Percentiles rank a stretch among this genome's conserved stretches.
phyloP scores from a whole-genome alignment of 2,113 vertebrate species.

The Nothocercus julius region DNA sequence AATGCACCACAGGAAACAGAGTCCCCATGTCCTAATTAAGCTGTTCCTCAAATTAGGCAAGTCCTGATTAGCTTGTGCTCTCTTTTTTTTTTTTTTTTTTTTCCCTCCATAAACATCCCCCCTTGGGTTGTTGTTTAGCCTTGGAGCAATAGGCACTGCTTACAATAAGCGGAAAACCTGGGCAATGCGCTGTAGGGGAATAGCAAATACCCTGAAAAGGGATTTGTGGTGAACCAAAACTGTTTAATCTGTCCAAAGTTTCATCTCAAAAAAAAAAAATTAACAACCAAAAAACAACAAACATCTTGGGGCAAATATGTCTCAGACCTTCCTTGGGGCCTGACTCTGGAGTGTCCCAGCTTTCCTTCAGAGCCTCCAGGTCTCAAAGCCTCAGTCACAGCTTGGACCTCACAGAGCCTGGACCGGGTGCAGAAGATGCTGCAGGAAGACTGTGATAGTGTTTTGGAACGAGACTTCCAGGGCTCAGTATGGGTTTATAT shows the following conservation, averaged over 20 bases:
- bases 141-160: background rate
- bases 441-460: no score
- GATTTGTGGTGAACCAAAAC: background rate
- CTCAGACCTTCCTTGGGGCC: background rate
- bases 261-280: background rate
- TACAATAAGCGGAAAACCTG: background rate
- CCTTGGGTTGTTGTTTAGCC: background rate
- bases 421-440: no score
- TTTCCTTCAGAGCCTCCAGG: no score
- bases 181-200: background rate
- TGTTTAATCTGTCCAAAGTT: background rate
- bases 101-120: background rate
- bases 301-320: background rate
- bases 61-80: slow-evolving; percentile 18
- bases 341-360: no score
- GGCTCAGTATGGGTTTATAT: no score
- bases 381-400: no score
- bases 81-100: background rate
- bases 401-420: no score
- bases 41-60: background rate
- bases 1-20: background rate
- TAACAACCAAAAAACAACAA: background rate
- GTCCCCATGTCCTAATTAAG: slow-evolving; percentile 37
- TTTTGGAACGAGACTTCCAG: no score
- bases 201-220: background rate